Base-by-base conservation (phyloP, 2,888 invertebrate species). In the Iselma pallidipennis region DNA sequence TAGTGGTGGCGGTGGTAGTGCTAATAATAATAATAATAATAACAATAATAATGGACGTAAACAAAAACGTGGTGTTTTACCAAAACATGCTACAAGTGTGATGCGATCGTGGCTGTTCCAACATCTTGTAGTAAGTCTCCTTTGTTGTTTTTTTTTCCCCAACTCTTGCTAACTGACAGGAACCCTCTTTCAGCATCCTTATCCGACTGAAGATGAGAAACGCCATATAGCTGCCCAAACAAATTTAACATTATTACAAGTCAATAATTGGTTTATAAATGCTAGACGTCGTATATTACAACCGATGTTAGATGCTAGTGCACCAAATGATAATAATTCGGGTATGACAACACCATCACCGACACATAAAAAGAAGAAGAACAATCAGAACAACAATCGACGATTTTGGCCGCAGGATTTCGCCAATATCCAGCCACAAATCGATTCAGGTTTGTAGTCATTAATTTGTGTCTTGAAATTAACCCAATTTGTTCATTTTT, bases 81-180 rank as follows among this genome's bases (percentile, higher is more conserved):
- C 97, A 29, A 91, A 97, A 76, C 94, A 95, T 79, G 97, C 97
- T 68, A 98, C 97, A 56, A 95, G 95, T 82, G 95, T 95, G 68
- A 95, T 97, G 95, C 84, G 96, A 68, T 93, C 95, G 56, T 97
- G 97, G 97, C 87, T 97, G 67, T 97, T 97, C 84, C 95, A 96
- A 80, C 96, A 97, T 82, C 87, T 97, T 76, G 95, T 96, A 82
- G 96, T 96, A 81, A 87, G 23, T 49, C 4, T 10, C 16, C 16
- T 48, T 48, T 48, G 12, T 19, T 25, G 4, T 2, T 10, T 12
- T 51, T 26, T 14, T 26, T 4, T 5, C 25, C 58, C 2, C 29
- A 37, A 23, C 49, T 37, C 48, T 54, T 55, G n/a, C n/a, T n/a
- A n/a, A n/a, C n/a, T n/a, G n/a, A n/a, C n/a, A n/a, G n/a, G n/a